Percentiles rank a stretch among this genome's conserved stretches.
Evolutionary conservation across 2,888 invertebrate genomes (phyloP).

Genomic region (Machimus atricapillus): DNA sequence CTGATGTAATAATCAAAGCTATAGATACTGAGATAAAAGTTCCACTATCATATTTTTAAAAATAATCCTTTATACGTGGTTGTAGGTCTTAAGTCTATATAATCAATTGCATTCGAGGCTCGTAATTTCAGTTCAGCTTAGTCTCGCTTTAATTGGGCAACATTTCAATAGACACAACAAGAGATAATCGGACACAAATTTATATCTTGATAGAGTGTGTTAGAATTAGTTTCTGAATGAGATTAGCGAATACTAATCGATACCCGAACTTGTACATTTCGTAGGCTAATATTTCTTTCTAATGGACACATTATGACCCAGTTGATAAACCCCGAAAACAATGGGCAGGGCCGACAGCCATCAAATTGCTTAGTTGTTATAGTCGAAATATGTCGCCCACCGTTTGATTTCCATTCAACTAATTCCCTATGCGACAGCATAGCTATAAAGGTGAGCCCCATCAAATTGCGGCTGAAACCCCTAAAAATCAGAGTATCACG

Average conservation of each 20-base stretch:
- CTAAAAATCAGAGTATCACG: background rate
- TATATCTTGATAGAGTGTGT: background rate
- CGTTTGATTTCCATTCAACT: background rate
- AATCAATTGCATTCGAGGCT: no score
- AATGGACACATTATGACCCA: background rate
- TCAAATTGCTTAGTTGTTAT: background rate
- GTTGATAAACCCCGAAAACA: background rate
- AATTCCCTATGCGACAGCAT: background rate
- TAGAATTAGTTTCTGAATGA: background rate
- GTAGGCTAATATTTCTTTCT: background rate
- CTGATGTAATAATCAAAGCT: no score
- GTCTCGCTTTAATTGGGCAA: no score
- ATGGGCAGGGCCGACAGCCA: background rate
- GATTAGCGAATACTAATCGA: background rate
- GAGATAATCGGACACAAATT: no score
- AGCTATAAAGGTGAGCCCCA: background rate
- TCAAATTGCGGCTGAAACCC: background rate
- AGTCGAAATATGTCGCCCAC: background rate
- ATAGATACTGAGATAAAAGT: no score
- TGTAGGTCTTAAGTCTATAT: no score
- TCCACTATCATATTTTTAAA: no score
- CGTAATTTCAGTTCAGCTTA: no score
- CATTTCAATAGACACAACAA: no score
- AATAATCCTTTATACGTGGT: no score
- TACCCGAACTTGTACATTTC: background rate